Evolutionary conservation across 64 coral and sea anemone genomes (phyloP).

Genomic region (Platygyra sinensis): DNA sequence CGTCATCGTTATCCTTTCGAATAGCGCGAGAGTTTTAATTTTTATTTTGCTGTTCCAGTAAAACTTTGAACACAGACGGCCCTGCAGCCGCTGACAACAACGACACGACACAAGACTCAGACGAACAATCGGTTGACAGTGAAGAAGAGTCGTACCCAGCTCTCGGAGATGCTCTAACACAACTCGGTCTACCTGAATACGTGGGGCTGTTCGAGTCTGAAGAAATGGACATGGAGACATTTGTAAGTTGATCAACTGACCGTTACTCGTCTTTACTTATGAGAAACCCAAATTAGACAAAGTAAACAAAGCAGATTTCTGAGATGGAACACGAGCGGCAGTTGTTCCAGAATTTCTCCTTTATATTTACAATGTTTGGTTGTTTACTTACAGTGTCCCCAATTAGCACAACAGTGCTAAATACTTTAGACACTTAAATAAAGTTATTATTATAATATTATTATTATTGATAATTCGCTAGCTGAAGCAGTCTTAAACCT

Average conservation of each 20-base stretch:
- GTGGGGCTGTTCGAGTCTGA: slow-evolving; percentile 69
- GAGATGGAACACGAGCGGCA: too few species aligned
- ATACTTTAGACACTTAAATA: too few species aligned
- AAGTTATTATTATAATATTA: too few species aligned
- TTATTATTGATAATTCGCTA: too few species aligned
- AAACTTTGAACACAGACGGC: not conserved
- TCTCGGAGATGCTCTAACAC: slow-evolving; percentile 64
- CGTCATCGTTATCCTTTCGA: not conserved
- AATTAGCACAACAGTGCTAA: too few species aligned
- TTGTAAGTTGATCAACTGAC: slow-evolving; percentile 57
- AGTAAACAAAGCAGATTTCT: too few species aligned
- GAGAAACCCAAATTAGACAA: too few species aligned
- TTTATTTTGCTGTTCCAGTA: not conserved
- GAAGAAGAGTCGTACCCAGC: slow-evolving; percentile 48
- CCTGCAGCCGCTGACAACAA: not conserved
- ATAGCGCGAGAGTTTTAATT: not conserved
- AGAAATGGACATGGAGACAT: slow-evolving; percentile 90
- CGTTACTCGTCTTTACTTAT: not conserved
- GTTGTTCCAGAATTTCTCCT: too few species aligned
- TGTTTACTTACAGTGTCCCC: too few species aligned
- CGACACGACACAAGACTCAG: not conserved
- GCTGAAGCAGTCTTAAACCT: too few species aligned
- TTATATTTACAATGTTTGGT: too few species aligned
- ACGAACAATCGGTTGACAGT: slow-evolving; percentile 36
- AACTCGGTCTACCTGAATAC: slow-evolving; percentile 84